Conservation (phyloP, 2,113 vertebrate species). For the pig (Sus scrofa) region T2T-Sscrofa CM000812.6:76512501-76513000, state of each 20-base stretch:
- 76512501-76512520: background rate
- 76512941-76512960: background rate
- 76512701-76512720: constrained; percentile 34
- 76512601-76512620: constrained; percentile 9
- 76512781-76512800: background rate
- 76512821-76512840: background rate
- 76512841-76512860: background rate
- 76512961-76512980: background rate
- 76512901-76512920: background rate
- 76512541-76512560: background rate
- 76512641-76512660: constrained; percentile 16
- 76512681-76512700: constrained; percentile 5
- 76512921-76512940: background rate
- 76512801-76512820: background rate
- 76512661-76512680: constrained; percentile 50
- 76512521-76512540: background rate
- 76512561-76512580: constrained; percentile 27
- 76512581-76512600: background rate
- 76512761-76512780: background rate
- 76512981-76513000: background rate
- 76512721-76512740: background rate
- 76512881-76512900: background rate
- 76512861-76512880: background rate
- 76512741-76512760: background rate
- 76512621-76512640: background rate